Evolutionary conservation across 2,797 vertebrate genomes (phyloP).

Genomic region (Gorsachius magnificus): DNA sequence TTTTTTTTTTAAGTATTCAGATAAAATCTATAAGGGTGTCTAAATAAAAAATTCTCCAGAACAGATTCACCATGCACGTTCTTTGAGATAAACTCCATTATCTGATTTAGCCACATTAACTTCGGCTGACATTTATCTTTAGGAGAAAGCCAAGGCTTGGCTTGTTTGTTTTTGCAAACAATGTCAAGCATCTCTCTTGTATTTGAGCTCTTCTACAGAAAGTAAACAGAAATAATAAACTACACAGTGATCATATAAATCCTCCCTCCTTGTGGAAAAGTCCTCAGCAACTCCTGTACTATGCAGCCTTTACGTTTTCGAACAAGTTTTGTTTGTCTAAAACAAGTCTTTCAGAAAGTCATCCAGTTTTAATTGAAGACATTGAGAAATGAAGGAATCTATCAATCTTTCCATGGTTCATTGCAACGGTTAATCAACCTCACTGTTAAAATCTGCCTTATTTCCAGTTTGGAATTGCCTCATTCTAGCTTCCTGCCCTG

Average conservation of each 20-base stretch:
- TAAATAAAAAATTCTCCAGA: background rate
- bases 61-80: background rate
- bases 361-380: conserved; percentile 25
- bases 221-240: conserved; percentile 28
- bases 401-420: conserved; percentile 50
- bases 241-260: background rate
- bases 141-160: background rate
- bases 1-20: background rate
- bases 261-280: background rate
- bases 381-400: conserved; percentile 18
- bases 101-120: background rate
- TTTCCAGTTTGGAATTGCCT: conserved; percentile 59
- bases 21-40: background rate
- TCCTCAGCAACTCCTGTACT: background rate
- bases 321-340: conserved; percentile 43
- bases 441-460: conserved; percentile 9
- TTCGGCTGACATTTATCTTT: background rate
- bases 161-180: conserved; percentile 41
- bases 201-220: conserved; percentile 10
- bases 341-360: background rate
- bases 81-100: background rate
- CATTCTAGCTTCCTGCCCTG: conserved; percentile 29
- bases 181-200: conserved; percentile 4
- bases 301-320: conserved; percentile 11
- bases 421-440: conserved; percentile 35